These are phyloP conservation scores for Tiphia femorata DNA, from an alignment of 2,888 invertebrate genomes.

Conservation along the genomic window DNA sequence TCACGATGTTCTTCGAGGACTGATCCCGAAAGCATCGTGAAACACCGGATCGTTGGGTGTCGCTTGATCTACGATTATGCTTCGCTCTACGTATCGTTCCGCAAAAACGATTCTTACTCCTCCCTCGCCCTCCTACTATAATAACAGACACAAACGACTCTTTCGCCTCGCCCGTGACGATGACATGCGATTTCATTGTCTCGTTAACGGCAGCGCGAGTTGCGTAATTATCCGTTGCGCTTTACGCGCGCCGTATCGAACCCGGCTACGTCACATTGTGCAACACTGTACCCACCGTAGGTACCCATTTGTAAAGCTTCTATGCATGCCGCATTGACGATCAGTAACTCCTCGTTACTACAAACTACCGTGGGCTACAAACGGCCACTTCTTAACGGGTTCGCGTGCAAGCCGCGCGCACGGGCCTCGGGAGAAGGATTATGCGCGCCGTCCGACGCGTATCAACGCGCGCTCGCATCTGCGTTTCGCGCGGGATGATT, in stretches of 20 bases:
- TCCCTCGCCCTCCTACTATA: no score
- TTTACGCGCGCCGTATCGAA: no score
- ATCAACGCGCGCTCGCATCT: conserved; percentile 1
- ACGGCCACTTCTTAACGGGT: conserved; percentile 37
- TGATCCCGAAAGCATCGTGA: no score
- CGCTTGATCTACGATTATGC: not conserved
- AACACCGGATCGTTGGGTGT: no score
- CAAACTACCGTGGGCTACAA: conserved; percentile 36
- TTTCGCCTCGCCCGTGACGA: conserved; percentile 14
- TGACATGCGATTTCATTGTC: conserved; percentile 46
- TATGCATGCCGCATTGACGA: conserved; percentile 34
- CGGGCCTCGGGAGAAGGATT: not conserved
- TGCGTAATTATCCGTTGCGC: conserved; percentile 40
- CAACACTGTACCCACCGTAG: conserved; percentile 21
- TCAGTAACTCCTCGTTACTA: conserved; percentile 48
- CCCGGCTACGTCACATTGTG: no score
- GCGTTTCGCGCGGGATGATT: not conserved
- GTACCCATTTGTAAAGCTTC: conserved; percentile 38
- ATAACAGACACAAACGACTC: no score
- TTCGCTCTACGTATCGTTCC: not conserved
- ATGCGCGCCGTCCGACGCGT: conserved; percentile 4
- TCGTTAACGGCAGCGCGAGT: conserved; percentile 27
- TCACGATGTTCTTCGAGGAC: not conserved
- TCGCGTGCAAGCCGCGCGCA: conserved; percentile 9
- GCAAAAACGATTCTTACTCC: not conserved